A percentile compares a stretch with the other conserved stretches of the same genome.
phyloP scores from a whole-genome alignment of 2,888 invertebrate species.

The Muscina levida region DNA sequence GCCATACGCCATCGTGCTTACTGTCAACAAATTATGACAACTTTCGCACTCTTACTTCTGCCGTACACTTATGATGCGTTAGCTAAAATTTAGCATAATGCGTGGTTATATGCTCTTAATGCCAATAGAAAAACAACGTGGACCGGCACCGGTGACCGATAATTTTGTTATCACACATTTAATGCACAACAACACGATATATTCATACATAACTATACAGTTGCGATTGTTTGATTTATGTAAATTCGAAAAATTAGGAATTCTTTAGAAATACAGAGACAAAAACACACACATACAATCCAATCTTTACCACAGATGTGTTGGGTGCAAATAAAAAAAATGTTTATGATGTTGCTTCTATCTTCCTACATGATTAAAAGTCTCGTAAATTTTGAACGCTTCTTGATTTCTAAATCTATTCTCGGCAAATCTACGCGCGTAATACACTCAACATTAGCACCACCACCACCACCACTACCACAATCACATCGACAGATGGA shows the following conservation, averaged over 20 bases:
- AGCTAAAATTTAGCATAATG: too few species aligned
- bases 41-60: too few species aligned
- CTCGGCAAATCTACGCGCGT: neutral
- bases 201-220: too few species aligned
- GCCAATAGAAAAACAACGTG: too few species aligned
- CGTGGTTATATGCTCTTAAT: too few species aligned
- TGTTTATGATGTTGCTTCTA: conserved; percentile 6
- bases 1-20: too few species aligned
- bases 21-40: too few species aligned
- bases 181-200: neutral
- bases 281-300: too few species aligned
- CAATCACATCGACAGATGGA: neutral
- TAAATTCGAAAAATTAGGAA: neutral
- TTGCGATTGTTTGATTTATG: neutral
- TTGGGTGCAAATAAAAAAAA: conserved; percentile 25
- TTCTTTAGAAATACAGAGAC: conserved; percentile 7
- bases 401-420: conserved; percentile 8
- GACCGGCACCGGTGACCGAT: too few species aligned
- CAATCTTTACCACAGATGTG: neutral
- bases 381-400: conserved; percentile 31
- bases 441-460: too few species aligned
- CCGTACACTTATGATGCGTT: too few species aligned
- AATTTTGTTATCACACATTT: neutral
- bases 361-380: conserved; percentile 48
- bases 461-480: too few species aligned